Evolutionary conservation across 2,888 invertebrate species (phyloP).

Genomic region (Lepidocyrtinus sp.): DNA sequence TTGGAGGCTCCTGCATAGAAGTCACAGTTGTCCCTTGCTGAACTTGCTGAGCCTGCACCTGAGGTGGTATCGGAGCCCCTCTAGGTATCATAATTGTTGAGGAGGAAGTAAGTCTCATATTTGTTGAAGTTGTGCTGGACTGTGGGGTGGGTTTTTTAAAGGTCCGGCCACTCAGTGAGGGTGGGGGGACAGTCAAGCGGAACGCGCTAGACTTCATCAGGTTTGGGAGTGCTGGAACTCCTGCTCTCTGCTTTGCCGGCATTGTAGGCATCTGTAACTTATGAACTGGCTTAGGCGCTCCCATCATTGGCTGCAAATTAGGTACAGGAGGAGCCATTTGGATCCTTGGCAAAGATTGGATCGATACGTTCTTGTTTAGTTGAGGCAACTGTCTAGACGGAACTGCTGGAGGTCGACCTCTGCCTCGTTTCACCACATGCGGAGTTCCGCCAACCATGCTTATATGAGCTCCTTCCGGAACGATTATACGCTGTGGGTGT

Average conservation of each 20-base stretch:
- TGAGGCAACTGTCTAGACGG: conserved; percentile 47
- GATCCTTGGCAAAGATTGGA: conserved; percentile 57
- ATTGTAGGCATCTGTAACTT: conserved; percentile 18
- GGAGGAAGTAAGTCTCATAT: conserved; percentile 17
- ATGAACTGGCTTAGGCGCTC: conserved; percentile 11
- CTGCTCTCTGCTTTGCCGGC: conserved; percentile 19
- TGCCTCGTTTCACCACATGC: conserved; percentile 50
- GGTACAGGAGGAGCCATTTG: conserved; percentile 59
- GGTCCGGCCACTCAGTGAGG: conserved; percentile 44
- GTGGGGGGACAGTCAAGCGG: conserved; percentile 37
- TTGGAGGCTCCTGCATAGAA: conserved; percentile 12
- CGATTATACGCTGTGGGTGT: conserved; percentile 22
- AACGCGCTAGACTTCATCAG: conserved; percentile 36
- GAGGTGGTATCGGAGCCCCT: not conserved
- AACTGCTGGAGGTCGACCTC: conserved; percentile 52
- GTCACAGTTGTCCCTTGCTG: too few species aligned
- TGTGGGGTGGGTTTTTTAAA: conserved; percentile 29
- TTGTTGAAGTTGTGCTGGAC: conserved; percentile 10
- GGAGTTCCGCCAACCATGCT: not conserved
- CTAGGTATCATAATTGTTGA: not conserved
- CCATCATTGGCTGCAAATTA: conserved; percentile 63
- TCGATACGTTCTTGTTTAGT: conserved; percentile 60
- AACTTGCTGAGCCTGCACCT: not conserved
- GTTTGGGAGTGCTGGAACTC: conserved; percentile 35
- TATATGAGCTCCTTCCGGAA: not conserved